Conservation (phyloP, 2,797 vertebrate genomes). For the Darevskia nairensis region DNA sequence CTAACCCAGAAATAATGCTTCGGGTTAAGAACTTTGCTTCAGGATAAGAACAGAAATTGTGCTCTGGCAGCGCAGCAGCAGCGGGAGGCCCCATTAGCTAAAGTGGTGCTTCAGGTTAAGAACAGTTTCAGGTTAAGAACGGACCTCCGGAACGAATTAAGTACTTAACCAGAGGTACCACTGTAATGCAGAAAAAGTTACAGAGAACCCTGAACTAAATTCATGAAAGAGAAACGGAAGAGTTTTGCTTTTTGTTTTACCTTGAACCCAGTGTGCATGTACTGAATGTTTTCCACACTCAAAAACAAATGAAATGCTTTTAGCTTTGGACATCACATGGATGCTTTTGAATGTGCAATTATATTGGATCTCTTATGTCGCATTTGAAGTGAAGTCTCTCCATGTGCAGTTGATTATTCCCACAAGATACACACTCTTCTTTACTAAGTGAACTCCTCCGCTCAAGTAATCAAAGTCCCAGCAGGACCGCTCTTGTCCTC, state of each 20-base stretch:
- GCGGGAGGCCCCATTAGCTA: too few species aligned
- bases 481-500: not conserved
- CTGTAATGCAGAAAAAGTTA: not conserved
- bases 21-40: too few species aligned
- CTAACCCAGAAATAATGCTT: too few species aligned
- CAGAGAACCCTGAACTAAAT: not conserved
- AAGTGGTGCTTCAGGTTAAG: too few species aligned
- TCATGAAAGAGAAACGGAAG: not conserved
- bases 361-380: constrained; percentile 3
- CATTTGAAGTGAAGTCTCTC: not conserved
- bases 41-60: too few species aligned
- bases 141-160: too few species aligned
- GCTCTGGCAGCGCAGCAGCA: too few species aligned
- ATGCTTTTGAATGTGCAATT: constrained; percentile 7
- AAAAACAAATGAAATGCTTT: not conserved
- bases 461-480: not conserved
- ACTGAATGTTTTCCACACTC: not conserved
- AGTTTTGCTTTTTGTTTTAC: not conserved
- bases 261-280: not conserved
- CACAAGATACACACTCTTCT: not conserved
- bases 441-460: not conserved
- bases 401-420: not conserved
- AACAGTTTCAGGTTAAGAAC: too few species aligned
- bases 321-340: not conserved
- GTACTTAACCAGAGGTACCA: too few species aligned